Conservation (phyloP, 2,888 invertebrate species). For the Poecilus cupreus region DNA sequence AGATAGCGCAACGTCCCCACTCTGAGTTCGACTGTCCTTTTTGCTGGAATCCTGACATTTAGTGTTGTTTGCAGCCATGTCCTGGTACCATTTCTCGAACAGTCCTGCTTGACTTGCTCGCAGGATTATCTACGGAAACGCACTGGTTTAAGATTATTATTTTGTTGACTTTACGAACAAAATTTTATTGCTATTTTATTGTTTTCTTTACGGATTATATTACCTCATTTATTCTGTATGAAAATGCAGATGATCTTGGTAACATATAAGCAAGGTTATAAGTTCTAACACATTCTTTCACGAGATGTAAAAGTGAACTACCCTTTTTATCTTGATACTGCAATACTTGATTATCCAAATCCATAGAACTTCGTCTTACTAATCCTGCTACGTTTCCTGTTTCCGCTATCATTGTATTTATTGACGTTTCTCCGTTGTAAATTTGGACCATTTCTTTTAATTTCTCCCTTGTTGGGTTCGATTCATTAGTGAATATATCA, state of each 20-base stretch:
- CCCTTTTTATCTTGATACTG: slow-evolving; percentile 62
- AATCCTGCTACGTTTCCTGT: slow-evolving; percentile 17
- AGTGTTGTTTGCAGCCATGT: slow-evolving; percentile 63
- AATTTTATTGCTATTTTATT: not conserved
- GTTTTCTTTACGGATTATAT: not conserved
- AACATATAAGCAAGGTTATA: slow-evolving; percentile 72
- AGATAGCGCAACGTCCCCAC: not conserved
- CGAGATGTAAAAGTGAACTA: slow-evolving; percentile 70
- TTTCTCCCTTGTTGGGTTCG: slow-evolving; percentile 55
- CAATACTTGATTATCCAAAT: slow-evolving; percentile 6
- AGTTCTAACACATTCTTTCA: slow-evolving; percentile 72
- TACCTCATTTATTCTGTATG: slow-evolving; percentile 69
- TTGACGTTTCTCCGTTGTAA: not conserved
- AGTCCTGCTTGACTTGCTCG: slow-evolving; percentile 69
- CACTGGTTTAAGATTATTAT: not conserved
- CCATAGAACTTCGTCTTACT: slow-evolving; percentile 34
- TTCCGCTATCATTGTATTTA: slow-evolving; percentile 24
- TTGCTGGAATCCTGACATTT: not conserved
- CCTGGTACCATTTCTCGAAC: slow-evolving; percentile 70
- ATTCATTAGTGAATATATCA: slow-evolving; percentile 68
- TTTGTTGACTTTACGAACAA: not conserved
- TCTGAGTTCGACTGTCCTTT: not conserved
- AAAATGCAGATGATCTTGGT: slow-evolving; percentile 71
- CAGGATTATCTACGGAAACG: slow-evolving; percentile 20
- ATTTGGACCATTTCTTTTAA: slow-evolving; percentile 9